Evolutionary conservation across 2,113 vertebrate genomes (phyloP), one percentile per base, ranked within the genome.

Genomic region (Haemorhous mexicanus): DNA sequence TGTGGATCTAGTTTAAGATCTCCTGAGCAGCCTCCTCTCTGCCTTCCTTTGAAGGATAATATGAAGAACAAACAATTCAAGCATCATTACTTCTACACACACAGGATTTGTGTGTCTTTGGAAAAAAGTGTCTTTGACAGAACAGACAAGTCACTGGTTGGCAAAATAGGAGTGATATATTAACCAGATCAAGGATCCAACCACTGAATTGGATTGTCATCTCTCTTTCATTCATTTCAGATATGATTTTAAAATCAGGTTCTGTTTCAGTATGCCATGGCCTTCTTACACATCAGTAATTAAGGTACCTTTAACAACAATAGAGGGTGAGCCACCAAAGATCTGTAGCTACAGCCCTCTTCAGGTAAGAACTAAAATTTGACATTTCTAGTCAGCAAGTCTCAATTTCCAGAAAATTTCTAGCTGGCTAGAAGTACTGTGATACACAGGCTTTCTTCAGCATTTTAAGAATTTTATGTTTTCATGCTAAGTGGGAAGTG

Each of bases 31-130:
- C 6, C 9, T 75, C 30, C 21, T 39, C 27, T 58, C 33, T 30
- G 52, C 28, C 52, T 53, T 30, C 52, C 52, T 68, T 47, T 69
- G 28, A 61, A 84, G 61, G 16, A 30, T 2, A 73, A 6, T 11
- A 49, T 0, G 1, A 89, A 62, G 16, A 28, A 69, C 0, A 0
- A 16, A 63, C 47, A 58, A 44, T 61, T 85, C 37, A 69, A 53
- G 30, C 55, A 77, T 69, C 59, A 6, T 89, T 87, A 69, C 33
- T 87, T 85, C 56, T 35, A 73, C 11, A 63, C 41, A 73, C 55
- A 93, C 27, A 39, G 73, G 76, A 37, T 85, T 87, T 61, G 44
- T 56, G 53, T 55, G 53, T 20, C 53, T 22, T 22, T 55, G 53
- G 26, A 13, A 72, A 69, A 58, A 78, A 20, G 9, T 52, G 26